Evolutionary conservation across 2,113 vertebrate genomes (phyloP).

Genomic region (Chunga burmeisteri): DNA sequence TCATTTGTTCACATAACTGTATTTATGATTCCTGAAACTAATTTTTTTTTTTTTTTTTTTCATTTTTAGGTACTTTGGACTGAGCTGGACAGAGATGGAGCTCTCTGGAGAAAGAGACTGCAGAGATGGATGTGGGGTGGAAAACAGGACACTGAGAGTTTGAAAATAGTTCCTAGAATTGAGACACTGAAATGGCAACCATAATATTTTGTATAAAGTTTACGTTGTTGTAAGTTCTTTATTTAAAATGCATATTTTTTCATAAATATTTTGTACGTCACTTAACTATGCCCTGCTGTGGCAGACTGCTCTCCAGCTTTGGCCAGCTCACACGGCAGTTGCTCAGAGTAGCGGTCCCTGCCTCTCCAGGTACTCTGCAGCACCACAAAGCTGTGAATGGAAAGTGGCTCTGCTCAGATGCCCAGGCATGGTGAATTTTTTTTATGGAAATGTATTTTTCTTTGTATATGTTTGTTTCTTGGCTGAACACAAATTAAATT

Average conservation of each 20-base stretch:
- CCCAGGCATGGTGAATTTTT: neutral
- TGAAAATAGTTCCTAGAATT: neutral
- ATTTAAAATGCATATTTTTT: slow-evolving; percentile 39
- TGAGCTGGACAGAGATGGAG: slow-evolving; percentile 14
- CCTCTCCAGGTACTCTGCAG: neutral
- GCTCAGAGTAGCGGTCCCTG: neutral
- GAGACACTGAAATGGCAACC: neutral
- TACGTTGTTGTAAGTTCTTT: neutral
- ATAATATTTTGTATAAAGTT: slow-evolving; percentile 12
- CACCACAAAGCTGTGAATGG: neutral
- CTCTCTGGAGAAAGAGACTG: neutral
- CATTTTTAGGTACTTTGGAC: slow-evolving; percentile 72
- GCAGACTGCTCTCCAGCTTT: neutral
- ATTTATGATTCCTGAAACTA: neutral
- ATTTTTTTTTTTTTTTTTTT: neutral
- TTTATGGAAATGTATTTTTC: neutral
- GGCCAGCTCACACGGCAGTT: neutral
- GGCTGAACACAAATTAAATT: slow-evolving; percentile 6
- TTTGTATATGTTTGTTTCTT: neutral
- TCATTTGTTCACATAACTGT: neutral
- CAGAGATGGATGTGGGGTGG: neutral
- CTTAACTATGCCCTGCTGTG: neutral
- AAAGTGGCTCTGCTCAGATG: neutral
- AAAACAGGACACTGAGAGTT: neutral
- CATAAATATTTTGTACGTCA: neutral